These are phyloP conservation scores for Drosophila ustulata DNA, from an alignment of 2,888 invertebrate species.

Conservation along the genomic window DNA sequence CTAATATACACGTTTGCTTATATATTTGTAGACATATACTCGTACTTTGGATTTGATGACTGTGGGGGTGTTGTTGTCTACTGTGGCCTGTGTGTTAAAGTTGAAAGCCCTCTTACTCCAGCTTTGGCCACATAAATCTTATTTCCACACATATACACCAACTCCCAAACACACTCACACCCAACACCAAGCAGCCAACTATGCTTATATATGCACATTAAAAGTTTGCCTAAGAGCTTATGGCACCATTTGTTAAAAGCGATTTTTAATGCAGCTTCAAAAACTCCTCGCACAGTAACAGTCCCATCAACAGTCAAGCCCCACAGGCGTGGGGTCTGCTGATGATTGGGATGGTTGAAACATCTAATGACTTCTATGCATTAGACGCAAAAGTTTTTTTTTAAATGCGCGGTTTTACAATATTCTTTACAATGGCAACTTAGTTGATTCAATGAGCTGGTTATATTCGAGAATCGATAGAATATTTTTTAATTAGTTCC, in stretches of 20 bases:
- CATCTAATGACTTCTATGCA: conserved; percentile 73
- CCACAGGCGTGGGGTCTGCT: neutral
- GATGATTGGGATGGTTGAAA: conserved; percentile 41
- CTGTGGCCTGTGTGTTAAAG: conserved; percentile 50
- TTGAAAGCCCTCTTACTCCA: conserved; percentile 65
- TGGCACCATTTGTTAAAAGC: conserved; percentile 80
- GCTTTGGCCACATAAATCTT: conserved; percentile 72
- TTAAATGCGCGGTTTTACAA: conserved; percentile 59
- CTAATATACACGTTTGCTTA: conserved; percentile 53
- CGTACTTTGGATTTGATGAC: conserved; percentile 42
- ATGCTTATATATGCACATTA: conserved; percentile 66
- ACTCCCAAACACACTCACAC: conserved; percentile 3
- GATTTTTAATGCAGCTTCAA: conserved; percentile 78
- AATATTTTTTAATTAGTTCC: no score
- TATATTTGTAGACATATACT: conserved; percentile 56
- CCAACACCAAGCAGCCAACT: conserved; percentile 30
- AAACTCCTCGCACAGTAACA: conserved; percentile 23
- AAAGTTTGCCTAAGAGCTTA: conserved; percentile 77
- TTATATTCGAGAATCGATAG: no score
- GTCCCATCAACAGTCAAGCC: conserved; percentile 16
- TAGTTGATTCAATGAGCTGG: neutral
- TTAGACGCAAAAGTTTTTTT: conserved; percentile 63
- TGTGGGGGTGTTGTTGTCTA: conserved; percentile 21
- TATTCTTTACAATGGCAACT: conserved; percentile 42
- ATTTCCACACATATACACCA: conserved; percentile 17